Base-by-base conservation (phyloP, 1,140 invertebrate genomes). In the Akabosia matsudoensis region DNA sequence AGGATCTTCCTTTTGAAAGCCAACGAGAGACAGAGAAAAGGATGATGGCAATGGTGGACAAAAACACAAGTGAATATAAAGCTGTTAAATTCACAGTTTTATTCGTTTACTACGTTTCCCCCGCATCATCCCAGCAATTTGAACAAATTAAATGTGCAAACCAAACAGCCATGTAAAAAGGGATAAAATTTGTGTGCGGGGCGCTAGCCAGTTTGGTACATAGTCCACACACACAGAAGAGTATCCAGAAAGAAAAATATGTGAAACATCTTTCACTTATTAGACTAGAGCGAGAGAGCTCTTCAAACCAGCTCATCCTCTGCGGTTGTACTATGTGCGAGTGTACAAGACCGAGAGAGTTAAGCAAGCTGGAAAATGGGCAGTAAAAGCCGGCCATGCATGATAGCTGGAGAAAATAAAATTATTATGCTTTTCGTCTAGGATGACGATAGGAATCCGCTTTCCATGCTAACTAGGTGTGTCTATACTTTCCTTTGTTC, bases 111-210 rank as follows among this genome's bases (percentile, higher is more conserved):
- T 56, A 22, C 37, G 7, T 45, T 18, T n/a, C 7, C 7, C 37
- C 37, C 37, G 37, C 37, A 45, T 45, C 37, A 45, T 45, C 37
- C 37, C 14, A 61, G 54, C 61, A 67, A 67, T 31, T 67, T 67
- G 61, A 22, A 31, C 61, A 67, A 67, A 67, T 31, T 67, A 67
- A 67, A 67, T 67, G 61, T 67, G 61, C 61, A 67, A 67, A 67
- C 61, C 30, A 67, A 30, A 22, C 30, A 67, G 22, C 61, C 24
- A 30, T 10, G 61, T 31, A 67, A 67, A 22, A 67, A 56, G 10
- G 54, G 10, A 56, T 56, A 24, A 56, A 45, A 45, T 45, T n/a
- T n/a, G n/a, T 45, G 37, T 45, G 7, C 37, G 7, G 37, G 37
- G 18, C 18, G 7, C 37, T 45, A 7, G 7, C 37, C n/a, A n/a